Evolutionary conservation across 2,888 invertebrate genomes (phyloP), one percentile per base, ranked within the genome.

Genomic region (Thereva nobilitata): DNA sequence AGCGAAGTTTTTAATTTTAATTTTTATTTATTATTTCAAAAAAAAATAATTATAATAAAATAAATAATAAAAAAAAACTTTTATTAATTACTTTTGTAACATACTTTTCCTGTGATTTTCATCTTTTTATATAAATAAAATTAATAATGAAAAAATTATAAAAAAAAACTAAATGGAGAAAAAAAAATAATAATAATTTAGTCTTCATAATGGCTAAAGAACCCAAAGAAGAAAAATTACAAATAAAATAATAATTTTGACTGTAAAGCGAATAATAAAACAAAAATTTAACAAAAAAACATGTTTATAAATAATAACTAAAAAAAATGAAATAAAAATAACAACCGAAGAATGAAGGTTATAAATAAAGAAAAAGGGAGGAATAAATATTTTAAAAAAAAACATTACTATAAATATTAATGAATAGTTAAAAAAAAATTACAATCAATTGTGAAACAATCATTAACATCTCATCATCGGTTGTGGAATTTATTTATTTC

Each of bases 401-500:
- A 64, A 55, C 9, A 8, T 9, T 64, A 54, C 38, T 64, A 68
- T 63, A 67, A 67, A 64, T 69, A 69, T 70, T 67, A 72, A 50
- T 45, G 50, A 41, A 59, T 54, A 68, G 45, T 45, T 54, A 64
- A 64, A 55, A 4, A n/a, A 6, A 53, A 64, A 9, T 47, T 66
- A 72, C 73, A 74, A 74, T 74, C 73, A 74, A 72, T 68, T 72
- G 68, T 71, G 69, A 71, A 72, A 73, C 73, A 74, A 74, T 74
- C 73, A 74, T 72, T 70, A 45, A 66, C 64, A 64, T 64, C 64
- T 64, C 64, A 64, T 64, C 64, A 64, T 64, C 64, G 64, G 64
- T 64, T 64, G 64, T 64, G 64, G 64, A 54, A 64, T 64, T 64
- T 45, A 54, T 45, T 54, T 64, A 37, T 44, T 64, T 64, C 45